Percentiles rank a stretch among this genome's conserved stretches.
Conservation (phyloP, 2,797 vertebrate genomes). For the Pelodytes ibericus region DNA sequence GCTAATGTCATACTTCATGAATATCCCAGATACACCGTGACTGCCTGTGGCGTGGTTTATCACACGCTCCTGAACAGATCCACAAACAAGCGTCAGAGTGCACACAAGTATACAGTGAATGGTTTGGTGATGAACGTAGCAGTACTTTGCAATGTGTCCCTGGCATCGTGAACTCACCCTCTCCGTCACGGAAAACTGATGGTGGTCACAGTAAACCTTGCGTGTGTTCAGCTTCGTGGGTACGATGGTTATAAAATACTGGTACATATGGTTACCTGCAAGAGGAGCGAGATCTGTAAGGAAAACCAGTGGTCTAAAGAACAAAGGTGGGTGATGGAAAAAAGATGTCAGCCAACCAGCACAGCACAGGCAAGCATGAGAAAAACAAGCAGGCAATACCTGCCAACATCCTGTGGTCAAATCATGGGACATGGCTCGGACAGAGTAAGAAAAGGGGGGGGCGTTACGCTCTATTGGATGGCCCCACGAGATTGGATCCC, state of each 20-base stretch:
- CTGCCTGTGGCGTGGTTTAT: conserved; percentile 96
- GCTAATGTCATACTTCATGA: conserved; percentile 98
- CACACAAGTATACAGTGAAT: too few relatives aligned
- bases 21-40: conserved; percentile 96
- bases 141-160: neutral
- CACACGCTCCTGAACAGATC: conserved; percentile 80
- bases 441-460: too few relatives aligned
- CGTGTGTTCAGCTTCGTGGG: conserved; percentile 95
- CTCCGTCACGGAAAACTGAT: conserved; percentile 83
- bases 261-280: conserved; percentile 97
- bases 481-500: too few relatives aligned
- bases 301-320: neutral
- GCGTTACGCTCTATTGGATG: too few relatives aligned
- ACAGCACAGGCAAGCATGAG: too few relatives aligned
- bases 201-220: conserved; percentile 81
- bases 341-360: neutral
- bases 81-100: neutral
- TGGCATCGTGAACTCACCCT: conserved; percentile 68
- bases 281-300: conserved; percentile 47
- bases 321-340: neutral
- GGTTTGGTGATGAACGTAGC: too few relatives aligned
- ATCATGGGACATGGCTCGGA: too few relatives aligned
- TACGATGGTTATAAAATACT: conserved; percentile 98
- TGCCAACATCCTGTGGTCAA: too few relatives aligned
- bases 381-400: too few relatives aligned